Evolutionary conservation across 2,113 vertebrate genomes (phyloP).

Genomic region (Bufo bufo): DNA sequence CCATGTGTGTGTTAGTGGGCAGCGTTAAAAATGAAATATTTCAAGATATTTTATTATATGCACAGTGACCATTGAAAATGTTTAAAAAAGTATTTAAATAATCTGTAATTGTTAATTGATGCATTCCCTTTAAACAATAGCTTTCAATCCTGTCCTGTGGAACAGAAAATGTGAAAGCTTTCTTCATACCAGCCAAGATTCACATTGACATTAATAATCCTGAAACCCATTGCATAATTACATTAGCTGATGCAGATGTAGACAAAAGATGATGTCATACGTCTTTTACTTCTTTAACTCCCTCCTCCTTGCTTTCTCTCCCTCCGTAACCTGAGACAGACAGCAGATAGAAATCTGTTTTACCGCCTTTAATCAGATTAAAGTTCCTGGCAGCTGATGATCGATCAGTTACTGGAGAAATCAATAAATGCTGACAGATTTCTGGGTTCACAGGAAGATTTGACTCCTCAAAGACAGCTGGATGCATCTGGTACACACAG

Average conservation of each 20-base stretch:
- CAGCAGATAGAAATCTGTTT: constrained; percentile 77
- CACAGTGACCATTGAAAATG: not conserved
- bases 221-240: constrained; percentile 79
- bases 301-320: constrained; percentile 58
- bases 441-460: constrained; percentile 54
- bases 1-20: too few relatives aligned
- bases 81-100: not conserved
- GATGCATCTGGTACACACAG: rapidly evolving
- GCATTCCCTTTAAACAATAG: constrained; percentile 74
- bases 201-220: constrained; percentile 83
- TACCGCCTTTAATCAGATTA: constrained; percentile 76
- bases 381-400: constrained; percentile 70
- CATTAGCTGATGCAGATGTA: constrained; percentile 80
- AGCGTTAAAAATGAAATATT: too few relatives aligned
- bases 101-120: not conserved
- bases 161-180: constrained; percentile 81
- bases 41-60: not conserved
- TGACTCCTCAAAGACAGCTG: not conserved
- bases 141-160: constrained; percentile 72
- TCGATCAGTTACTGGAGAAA: constrained; percentile 69
- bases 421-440: constrained; percentile 63
- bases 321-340: constrained; percentile 79
- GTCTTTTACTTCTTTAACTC: constrained; percentile 61
- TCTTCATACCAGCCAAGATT: constrained; percentile 82
- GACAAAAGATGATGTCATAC: constrained; percentile 79